A percentile compares a stretch with the other conserved stretches of the same genome.
phyloP scores from a whole-genome alignment of 1,140 invertebrate genomes.

The Zaprionus ornatus region DNA sequence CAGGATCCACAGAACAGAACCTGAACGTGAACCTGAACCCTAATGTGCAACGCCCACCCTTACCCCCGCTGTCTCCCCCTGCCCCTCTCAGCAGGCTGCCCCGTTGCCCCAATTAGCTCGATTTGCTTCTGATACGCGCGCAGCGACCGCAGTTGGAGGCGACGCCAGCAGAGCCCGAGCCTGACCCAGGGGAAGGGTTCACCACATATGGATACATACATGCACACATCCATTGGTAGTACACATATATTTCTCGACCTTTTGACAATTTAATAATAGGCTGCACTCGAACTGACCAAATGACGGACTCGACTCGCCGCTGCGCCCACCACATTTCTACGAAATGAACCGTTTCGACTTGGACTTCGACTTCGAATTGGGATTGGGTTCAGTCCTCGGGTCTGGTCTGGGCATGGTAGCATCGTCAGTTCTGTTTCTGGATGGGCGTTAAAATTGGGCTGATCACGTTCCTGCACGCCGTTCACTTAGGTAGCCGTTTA shows the following conservation, averaged over 20 bases:
- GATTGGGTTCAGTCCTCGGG: not conserved
- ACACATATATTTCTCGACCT: slow-evolving; percentile 75
- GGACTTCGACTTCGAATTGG: not conserved
- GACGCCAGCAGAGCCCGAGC: slow-evolving; percentile 1
- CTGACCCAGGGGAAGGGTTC: slow-evolving; percentile 46
- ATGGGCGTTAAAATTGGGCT: slow-evolving; percentile 83
- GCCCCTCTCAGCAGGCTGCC: slow-evolving; percentile 27
- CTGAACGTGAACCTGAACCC: slow-evolving; percentile 13
- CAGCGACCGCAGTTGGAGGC: slow-evolving; percentile 15
- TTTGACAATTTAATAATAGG: slow-evolving; percentile 84
- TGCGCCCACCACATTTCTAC: slow-evolving; percentile 79
- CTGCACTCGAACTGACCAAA: slow-evolving; percentile 68
- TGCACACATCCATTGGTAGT: not conserved
- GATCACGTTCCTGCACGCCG: slow-evolving; percentile 80
- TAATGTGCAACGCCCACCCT: slow-evolving; percentile 61
- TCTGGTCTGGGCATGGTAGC: slow-evolving; percentile 38
- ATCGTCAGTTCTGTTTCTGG: slow-evolving; percentile 53
- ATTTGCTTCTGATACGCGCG: slow-evolving; percentile 83
- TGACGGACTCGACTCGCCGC: slow-evolving; percentile 58
- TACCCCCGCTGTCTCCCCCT: slow-evolving; percentile 16
- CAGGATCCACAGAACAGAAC: slow-evolving; percentile 17
- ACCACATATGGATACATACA: slow-evolving; percentile 1
- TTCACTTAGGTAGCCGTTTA: slow-evolving; percentile 81
- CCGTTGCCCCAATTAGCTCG: slow-evolving; percentile 81
- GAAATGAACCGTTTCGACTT: slow-evolving; percentile 51